Evolutionary conservation across 1,140 invertebrate genomes (phyloP).

Genomic region (Helicorthomorpha holstii): DNA sequence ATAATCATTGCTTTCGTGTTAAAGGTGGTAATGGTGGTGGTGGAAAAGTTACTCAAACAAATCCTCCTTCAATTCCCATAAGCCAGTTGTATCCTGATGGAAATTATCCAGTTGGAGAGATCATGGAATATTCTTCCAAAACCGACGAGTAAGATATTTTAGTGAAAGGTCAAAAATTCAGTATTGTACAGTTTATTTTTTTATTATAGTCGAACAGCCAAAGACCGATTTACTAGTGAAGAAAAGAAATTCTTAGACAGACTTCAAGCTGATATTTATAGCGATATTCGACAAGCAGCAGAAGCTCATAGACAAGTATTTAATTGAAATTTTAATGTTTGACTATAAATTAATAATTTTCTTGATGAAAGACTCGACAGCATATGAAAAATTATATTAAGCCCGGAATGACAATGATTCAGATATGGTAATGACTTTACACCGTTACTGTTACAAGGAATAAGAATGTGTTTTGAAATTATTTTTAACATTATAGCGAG

Average conservation of each 20-base stretch:
- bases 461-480: neutral
- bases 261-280: conserved; percentile 60
- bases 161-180: conserved; percentile 8
- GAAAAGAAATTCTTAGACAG: conserved; percentile 56
- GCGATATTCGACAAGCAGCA: conserved; percentile 85
- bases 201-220: conserved; percentile 47
- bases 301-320: conserved; percentile 84
- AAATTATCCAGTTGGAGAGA: conserved; percentile 34
- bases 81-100: conserved; percentile 66
- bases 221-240: conserved; percentile 70
- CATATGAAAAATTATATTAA: conserved; percentile 83
- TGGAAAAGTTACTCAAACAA: conserved; percentile 51
- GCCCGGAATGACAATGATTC: conserved; percentile 97
- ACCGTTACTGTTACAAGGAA: neutral
- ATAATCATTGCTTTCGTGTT: neutral
- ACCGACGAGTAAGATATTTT: conserved; percentile 6
- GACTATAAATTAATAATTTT: neutral
- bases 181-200: conserved; percentile 4
- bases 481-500: conserved; percentile 36
- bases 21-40: neutral
- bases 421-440: conserved; percentile 54
- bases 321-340: too few relatives aligned
- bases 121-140: conserved; percentile 19
- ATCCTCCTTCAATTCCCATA: conserved; percentile 73
- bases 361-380: conserved; percentile 50